Evolutionary conservation across 1,140 invertebrate species (phyloP), one percentile per base, ranked within the genome.

Genomic region (Sitophilus oryzae): DNA sequence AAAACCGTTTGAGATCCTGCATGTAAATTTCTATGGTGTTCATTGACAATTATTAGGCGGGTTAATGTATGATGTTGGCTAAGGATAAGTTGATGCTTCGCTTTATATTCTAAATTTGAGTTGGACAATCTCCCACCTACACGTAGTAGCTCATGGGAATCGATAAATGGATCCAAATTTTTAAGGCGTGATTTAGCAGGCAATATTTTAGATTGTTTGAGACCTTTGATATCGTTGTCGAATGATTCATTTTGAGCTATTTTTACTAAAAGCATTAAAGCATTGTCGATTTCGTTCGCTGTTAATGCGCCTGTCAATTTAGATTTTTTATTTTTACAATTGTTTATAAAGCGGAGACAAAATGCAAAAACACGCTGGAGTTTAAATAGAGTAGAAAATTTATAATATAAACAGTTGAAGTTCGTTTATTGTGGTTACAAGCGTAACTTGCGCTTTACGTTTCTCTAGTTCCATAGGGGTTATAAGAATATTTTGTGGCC

Each of bases 271-370:
- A 37, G n/a, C n/a, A 8, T 45, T 20, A 38, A 14, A 15, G 30
- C n/a, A 11, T 36, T 22, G 19, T 37, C 14, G 23, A 61, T 14
- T 42, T 58, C 59, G 4, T 25, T 9, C 3, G 46, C 20, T 11
- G 56, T 49, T 35, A 61, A 43, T 9, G 22, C 16, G 5, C 22
- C 49, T 18, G 3, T 38, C 15, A n/a, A 11, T 35, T 18, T 47
- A 11, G 8, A n/a, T 16, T 2, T 11, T 23, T 15, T 40, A 19
- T 19, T 35, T 44, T 40, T 22, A 18, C 25, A 36, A 54, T 58
- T 58, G 8, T 47, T 16, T 14, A 44, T 40, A 45, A 60, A 60
- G 16, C 55, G 23, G 14, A 58, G 18, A 37, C 37, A 40, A 37
- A 47, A 56, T 6, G 37, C 52, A 40, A 40, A 21, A 11, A 60